Evolutionary conservation across 2,888 invertebrate genomes (phyloP), one percentile per base, ranked within the genome.

Genomic region (Chloromyia formosa): DNA sequence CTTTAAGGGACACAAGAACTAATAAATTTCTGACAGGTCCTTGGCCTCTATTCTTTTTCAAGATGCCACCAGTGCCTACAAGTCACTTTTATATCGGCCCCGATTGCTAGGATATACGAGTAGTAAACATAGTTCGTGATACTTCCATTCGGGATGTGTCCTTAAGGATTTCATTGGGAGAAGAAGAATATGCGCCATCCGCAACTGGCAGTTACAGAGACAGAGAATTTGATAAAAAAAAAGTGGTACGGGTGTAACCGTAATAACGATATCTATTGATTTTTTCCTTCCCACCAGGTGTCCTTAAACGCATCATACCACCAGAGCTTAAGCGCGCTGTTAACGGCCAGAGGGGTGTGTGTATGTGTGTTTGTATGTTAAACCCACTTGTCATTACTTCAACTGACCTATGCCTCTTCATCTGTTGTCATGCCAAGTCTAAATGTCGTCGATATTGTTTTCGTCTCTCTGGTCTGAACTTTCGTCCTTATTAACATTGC

Each of bases 191-290:
- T 3, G 4, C 27, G 42, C 5, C 12, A 16, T 62, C 20, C 49
- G 49, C 23, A 10, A 49, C 22, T 22, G 45, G 18, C 12, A 7
- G n/a, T 3, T 16, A 20, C 10, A 12, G 20, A 20, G 45, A 18
- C n/a, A 40, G 23, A 62, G 23, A 18, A 22, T 35, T 35, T 35
- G 27, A 35, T 35, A 35, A 35, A 60, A 35, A 35, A 60, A 60
- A 60, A 40, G 16, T 16, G 22, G 45, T 22, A 20, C 49, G 22
- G 18, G 20, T 22, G 66, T 49, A 23, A 20, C 45, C 49, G 66
- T 66, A 66, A 49, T 66, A 66, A 66, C 45, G 45, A 66, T 66
- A 66, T 45, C 45, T 66, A 66, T 66, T 66, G 66, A 66, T 66
- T 66, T 66, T 66, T n/a, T 35, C 23, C 23, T 22, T 45, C 22